phyloP scores from a whole-genome alignment of 2,113 vertebrate genomes.

The Mus spicilegus region DNA sequence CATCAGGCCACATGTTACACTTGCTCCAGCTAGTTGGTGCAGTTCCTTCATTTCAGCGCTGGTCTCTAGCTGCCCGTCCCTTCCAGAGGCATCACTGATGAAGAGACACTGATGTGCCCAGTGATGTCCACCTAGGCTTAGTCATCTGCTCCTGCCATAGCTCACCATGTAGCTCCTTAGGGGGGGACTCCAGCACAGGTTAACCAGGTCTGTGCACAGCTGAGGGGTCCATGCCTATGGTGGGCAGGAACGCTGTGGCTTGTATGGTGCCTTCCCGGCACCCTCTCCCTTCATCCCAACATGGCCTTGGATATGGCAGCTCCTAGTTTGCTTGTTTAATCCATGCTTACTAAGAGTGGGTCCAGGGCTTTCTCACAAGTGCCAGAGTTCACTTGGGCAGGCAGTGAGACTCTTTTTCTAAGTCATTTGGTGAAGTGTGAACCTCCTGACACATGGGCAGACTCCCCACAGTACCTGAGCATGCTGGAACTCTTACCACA shows the following conservation, averaged over 20 bases:
- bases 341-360: not conserved
- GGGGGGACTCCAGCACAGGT: not conserved
- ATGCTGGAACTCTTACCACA: not conserved
- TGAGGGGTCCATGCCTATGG: not conserved
- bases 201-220: not conserved
- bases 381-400: no score
- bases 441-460: not conserved
- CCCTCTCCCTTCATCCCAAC: not conserved
- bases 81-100: not conserved
- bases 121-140: rapidly evolving
- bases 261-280: not conserved
- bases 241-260: not conserved
- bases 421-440: not conserved
- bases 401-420: not conserved
- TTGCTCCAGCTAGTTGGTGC: no score
- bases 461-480: not conserved
- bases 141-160: not conserved
- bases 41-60: not conserved
- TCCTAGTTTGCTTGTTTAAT: not conserved
- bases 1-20: not conserved
- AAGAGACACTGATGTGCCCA: not conserved
- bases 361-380: not conserved
- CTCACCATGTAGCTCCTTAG: not conserved
- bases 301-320: not conserved
- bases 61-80: not conserved